Evolutionary conservation across 2,888 invertebrate species (phyloP).

Genomic region (Scelioninae gen. 1): DNA sequence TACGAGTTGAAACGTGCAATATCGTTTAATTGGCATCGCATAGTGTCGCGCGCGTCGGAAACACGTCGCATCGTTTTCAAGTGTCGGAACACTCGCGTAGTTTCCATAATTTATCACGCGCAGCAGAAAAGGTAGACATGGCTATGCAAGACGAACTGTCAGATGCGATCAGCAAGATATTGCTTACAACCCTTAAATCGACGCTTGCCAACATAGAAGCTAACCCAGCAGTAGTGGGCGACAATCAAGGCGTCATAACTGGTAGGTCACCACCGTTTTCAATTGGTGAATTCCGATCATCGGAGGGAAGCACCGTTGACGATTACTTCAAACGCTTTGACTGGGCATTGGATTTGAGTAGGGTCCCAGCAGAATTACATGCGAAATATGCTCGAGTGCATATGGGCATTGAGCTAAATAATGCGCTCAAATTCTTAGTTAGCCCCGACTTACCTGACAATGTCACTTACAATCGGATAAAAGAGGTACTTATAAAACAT

Average conservation of each 20-base stretch:
- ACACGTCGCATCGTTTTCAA: too few relatives aligned
- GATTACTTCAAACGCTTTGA: slow-evolving; percentile 60
- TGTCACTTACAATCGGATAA: not conserved
- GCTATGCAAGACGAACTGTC: too few relatives aligned
- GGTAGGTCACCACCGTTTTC: slow-evolving; percentile 86
- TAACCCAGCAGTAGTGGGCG: too few relatives aligned
- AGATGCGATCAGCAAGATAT: too few relatives aligned
- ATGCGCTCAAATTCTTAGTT: slow-evolving; percentile 49
- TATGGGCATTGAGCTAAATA: slow-evolving; percentile 54
- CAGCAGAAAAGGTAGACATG: too few relatives aligned
- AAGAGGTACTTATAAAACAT: slow-evolving; percentile 11
- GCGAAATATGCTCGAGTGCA: slow-evolving; percentile 51
- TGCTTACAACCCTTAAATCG: too few relatives aligned
- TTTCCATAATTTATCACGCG: too few relatives aligned
- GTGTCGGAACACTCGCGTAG: too few relatives aligned
- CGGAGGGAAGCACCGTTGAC: slow-evolving; percentile 39
- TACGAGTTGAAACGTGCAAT: too few relatives aligned
- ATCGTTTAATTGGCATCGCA: too few relatives aligned
- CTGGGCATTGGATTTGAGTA: slow-evolving; percentile 39
- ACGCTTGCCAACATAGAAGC: too few relatives aligned
- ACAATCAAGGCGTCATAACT: not conserved
- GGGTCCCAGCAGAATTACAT: slow-evolving; percentile 18
- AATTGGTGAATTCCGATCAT: slow-evolving; percentile 28
- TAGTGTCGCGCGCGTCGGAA: too few relatives aligned
- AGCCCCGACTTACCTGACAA: slow-evolving; percentile 5